Base-by-base conservation (phyloP, 2,113 vertebrate genomes). In the Eublepharis macularius region DNA sequence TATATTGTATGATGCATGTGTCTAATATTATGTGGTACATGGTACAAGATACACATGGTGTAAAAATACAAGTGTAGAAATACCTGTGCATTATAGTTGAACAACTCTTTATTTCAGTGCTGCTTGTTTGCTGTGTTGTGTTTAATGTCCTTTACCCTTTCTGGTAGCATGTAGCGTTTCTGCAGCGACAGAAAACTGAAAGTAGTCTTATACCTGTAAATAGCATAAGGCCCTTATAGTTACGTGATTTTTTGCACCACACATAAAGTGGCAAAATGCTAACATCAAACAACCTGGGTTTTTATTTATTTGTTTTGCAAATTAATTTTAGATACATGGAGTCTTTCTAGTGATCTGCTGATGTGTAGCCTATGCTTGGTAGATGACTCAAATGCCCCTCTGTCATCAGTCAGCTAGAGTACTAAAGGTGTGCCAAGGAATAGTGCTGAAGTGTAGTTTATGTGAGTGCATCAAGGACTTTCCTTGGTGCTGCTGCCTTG, bases 371-470 rank as follows among this genome's bases (percentile, higher is more conserved):
- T 72, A 19, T 66, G 80, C 66, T 49, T 57, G 12, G 32, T 73
- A 14, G 16, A 43, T 41, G 36, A 43, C 51, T 72, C 13, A 29
- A 49, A 19, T 12, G 45, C 60, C 29, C 60, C 39, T 74, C 69
- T 74, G 76, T 80, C 54, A 45, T 80, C 57, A 39, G 21, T 47
- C 41, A 68, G 82, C 39, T 41, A 47, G 82, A 76, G 54, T 13
- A 39, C 13, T 29, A 49, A 66, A 76, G 82, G 73, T 66, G 57
- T 73, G 78, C 78, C 43, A 49, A 65, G 41, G n/a, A 73, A 74
- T 80, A 36, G 54, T 73, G 83, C 84, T 85, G 84, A 80, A 80
- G 77, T 26, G 24, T 74, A 86, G 54, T 49, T 72, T 47, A n/a
- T 73, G 41, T 45, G 66, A 13, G 39, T 68, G 74, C 63, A 68